A percentile compares a stretch with the other conserved stretches of the same genome.
phyloP scores from a whole-genome alignment of 2,113 vertebrate genomes.

The Echinops telfairi region DNA sequence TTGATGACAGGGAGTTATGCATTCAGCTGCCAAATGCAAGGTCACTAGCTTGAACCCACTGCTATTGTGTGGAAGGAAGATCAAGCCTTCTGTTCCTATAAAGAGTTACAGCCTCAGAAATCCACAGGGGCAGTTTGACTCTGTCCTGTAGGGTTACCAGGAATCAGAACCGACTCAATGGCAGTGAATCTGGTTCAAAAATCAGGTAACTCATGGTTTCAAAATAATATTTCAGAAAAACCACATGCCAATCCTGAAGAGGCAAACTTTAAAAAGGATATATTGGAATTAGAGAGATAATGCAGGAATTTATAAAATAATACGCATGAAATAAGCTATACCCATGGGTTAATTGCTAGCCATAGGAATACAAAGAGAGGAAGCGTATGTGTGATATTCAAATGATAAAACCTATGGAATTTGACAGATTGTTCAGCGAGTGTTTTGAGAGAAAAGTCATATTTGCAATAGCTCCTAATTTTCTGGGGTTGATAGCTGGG shows the following conservation, averaged over 20 bases:
- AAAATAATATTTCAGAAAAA: neutral
- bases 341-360: neutral
- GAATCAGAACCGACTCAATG: too few species aligned
- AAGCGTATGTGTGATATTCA: neutral
- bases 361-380: neutral
- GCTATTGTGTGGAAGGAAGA: too few species aligned
- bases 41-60: too few species aligned
- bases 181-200: too few species aligned
- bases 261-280: neutral
- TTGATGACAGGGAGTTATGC: too few species aligned
- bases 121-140: too few species aligned
- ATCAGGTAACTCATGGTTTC: too few species aligned
- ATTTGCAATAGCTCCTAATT: constrained; percentile 1
- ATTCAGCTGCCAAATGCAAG: too few species aligned
- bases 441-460: neutral
- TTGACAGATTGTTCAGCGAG: neutral
- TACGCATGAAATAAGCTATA: neutral
- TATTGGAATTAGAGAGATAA: neutral
- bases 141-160: too few species aligned
- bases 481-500: neutral
- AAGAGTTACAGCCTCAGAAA: too few species aligned
- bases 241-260: neutral
- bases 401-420: neutral
- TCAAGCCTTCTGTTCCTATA: too few species aligned
- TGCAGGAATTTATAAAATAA: neutral